Base-by-base conservation (phyloP, 2,797 vertebrate species). In the Microchirus variegatus region DNA sequence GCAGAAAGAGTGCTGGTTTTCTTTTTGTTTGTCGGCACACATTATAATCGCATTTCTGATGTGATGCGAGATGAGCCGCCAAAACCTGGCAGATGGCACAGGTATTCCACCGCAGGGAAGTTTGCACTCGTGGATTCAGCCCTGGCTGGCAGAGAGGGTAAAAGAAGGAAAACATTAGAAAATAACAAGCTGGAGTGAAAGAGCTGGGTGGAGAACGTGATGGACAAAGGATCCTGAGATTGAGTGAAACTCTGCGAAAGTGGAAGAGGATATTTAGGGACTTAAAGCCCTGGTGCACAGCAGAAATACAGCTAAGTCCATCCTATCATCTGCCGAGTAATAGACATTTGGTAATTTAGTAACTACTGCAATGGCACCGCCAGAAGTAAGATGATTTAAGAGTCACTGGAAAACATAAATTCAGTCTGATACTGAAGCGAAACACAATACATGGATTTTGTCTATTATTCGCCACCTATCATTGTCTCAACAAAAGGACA, bases 1-100 rank as follows among this genome's bases (percentile, higher is more conserved):
- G 41, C 51, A 59, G 55, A 64, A 42, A 40, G 3, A 10, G n/a
- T 12, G 31, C 45, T 36, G 44, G 36, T 43, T 70, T 9, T 12
- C 13, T 31, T 55, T 68, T 60, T 49, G 19, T 43, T 18, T 48
- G 31, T 31, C 54, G 55, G 35, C 51, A 63, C 15, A 19, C 14
- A 53, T 61, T 48, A 57, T 73, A 75, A 78, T 75, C 50, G 72
- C 60, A 71, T 80, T 74, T 72, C 22, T 50, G 59, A 67, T 62
- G 44, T 18, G 35, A 57, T 38, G 63, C 59, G 59, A 70, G 71
- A 67, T 0, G 3, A 56, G 36, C 43, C 16, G 60, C 66, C 58
- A 51, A 65, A 69, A 31, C 53, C 22, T 47, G 42, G 53, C 52
- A 55, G 60, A 70, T 11, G 0, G 52, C 56, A 75, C 48, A 63